These are phyloP conservation scores for Platyura marginata DNA, from an alignment of 1,140 invertebrate genomes.

Conservation along the genomic window DNA sequence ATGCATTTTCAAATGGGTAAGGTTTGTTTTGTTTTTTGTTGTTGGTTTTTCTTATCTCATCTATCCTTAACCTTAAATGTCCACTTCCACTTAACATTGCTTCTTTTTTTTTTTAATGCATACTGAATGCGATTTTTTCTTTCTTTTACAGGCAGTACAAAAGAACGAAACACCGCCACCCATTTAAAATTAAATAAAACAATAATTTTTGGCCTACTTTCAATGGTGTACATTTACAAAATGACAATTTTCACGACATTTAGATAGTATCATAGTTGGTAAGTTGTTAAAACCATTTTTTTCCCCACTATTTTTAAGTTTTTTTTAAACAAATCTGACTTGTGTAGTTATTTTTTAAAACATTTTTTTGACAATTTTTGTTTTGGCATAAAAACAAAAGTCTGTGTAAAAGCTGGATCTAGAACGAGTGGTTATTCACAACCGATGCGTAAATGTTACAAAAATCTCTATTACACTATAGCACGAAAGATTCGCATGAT, in stretches of 20 bases:
- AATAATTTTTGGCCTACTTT: background rate
- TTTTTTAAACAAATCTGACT: too few species aligned
- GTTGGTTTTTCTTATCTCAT: background rate
- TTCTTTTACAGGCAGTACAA: background rate
- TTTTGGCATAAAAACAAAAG: too few species aligned
- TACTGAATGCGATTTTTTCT: background rate
- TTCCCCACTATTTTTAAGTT: too few species aligned
- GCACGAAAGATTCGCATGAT: too few species aligned
- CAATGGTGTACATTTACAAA: background rate
- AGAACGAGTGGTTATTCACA: too few species aligned
- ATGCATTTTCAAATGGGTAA: constrained; percentile 71
- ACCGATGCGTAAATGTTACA: too few species aligned
- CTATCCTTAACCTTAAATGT: background rate
- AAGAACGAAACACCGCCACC: background rate
- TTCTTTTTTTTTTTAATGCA: background rate
- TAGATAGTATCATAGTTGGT: background rate
- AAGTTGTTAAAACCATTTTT: background rate
- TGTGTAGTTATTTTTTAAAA: too few species aligned
- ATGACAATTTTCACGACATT: background rate
- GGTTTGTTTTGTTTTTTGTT: background rate
- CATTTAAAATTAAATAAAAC: background rate
- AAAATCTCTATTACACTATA: too few species aligned
- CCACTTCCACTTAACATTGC: background rate
- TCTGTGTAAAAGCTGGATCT: too few species aligned
- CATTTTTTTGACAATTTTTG: too few species aligned